phyloP scores from a whole-genome alignment of 2,888 invertebrate species.

The Pterostichus niger region DNA sequence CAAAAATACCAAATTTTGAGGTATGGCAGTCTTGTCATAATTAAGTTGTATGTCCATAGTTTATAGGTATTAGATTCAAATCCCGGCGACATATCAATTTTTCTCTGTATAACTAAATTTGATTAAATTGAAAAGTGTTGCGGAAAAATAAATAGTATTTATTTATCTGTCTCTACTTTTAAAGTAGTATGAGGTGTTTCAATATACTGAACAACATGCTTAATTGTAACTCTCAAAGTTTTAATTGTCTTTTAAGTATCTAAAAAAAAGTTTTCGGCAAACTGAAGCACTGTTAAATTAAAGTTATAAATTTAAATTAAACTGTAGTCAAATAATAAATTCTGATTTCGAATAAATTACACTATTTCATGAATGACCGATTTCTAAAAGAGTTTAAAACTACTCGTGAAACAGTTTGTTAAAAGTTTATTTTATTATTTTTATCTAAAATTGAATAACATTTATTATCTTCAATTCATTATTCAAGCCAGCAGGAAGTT shows the following conservation, averaged over 20 bases:
- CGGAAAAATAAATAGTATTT: no score
- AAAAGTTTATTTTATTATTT: constrained; percentile 5
- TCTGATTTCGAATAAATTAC: not conserved
- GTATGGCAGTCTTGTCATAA: no score
- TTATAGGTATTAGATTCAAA: no score
- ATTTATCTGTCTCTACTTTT: no score
- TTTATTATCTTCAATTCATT: constrained; percentile 50
- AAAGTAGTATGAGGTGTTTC: not conserved
- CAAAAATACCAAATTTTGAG: no score
- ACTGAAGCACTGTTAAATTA: not conserved
- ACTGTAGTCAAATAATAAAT: constrained; percentile 22
- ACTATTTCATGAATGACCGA: constrained; percentile 25
- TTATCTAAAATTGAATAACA: constrained; percentile 30
- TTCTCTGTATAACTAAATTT: no score
- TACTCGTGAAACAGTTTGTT: constrained; percentile 23
- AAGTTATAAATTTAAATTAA: constrained; percentile 20
- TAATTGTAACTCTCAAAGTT: not conserved
- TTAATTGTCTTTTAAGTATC: not conserved
- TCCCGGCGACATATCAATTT: no score
- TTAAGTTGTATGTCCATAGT: no score
- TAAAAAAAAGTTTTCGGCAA: not conserved
- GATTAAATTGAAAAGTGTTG: no score
- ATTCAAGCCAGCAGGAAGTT: constrained; percentile 30
- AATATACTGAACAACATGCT: not conserved
- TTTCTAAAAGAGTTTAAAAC: not conserved